phyloP scores from a whole-genome alignment of 2,113 vertebrate species.

The Rhinogobius similis region DNA sequence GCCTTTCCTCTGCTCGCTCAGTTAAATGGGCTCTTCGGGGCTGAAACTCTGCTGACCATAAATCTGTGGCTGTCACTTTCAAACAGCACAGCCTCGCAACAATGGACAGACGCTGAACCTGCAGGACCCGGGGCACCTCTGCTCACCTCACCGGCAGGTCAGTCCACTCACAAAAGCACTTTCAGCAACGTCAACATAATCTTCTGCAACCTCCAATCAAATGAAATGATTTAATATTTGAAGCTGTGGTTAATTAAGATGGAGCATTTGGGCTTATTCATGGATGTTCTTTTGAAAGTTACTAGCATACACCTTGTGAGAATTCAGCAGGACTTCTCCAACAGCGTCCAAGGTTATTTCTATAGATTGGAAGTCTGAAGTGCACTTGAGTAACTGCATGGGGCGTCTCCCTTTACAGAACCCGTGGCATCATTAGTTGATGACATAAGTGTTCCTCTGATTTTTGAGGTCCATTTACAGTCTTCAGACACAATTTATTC shows the following conservation, averaged over 20 bases:
- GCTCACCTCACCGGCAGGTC: background rate
- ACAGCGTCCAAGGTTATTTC: background rate
- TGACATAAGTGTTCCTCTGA: no score
- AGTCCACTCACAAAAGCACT: background rate
- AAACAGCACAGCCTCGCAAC: background rate
- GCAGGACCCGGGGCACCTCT: slow-evolving; percentile 6
- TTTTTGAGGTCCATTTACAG: no score
- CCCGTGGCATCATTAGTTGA: no score
- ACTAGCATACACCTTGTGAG: background rate
- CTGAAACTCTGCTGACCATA: slow-evolving; percentile 8
- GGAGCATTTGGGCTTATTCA: background rate
- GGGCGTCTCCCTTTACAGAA: no score
- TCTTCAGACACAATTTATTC: no score
- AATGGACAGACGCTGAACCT: background rate
- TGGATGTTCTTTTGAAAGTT: background rate
- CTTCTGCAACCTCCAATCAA: background rate
- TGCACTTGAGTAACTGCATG: no score
- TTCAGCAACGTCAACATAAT: background rate
- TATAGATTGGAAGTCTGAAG: background rate
- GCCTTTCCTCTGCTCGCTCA: background rate
- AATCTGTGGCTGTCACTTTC: slow-evolving; percentile 5
- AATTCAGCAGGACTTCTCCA: background rate
- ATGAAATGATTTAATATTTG: background rate
- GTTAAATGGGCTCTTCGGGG: slow-evolving; percentile 1
- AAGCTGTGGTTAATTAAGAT: background rate